These are phyloP conservation scores for crab-eating macaque (Macaca fascicularis) DNA, from an alignment of 2,113 vertebrate genomes.

Conservation along the genomic window T2T-MFA8v1.1 NC_088386.1:15741501-15742000, in stretches of 20 bases:
- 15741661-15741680: constrained; percentile 56
- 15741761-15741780: background rate
- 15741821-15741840: background rate
- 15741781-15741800: background rate
- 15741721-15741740: background rate
- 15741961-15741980: background rate
- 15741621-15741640: constrained; percentile 21
- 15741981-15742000: background rate
- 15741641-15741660: constrained; percentile 17
- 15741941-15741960: background rate
- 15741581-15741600: constrained; percentile 32
- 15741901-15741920: background rate
- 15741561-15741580: constrained; percentile 42
- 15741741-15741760: background rate
- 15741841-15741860: background rate
- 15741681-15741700: constrained; percentile 7
- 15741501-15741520: constrained; percentile 11
- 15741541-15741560: constrained; percentile 41
- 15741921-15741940: background rate
- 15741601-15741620: constrained; percentile 50
- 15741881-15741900: background rate
- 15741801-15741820: background rate
- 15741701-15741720: constrained; percentile 14
- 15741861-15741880: background rate
- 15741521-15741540: constrained; percentile 47